Conservation (phyloP, 64 coral and sea anemone species). For the Montipora foliosa region DNA sequence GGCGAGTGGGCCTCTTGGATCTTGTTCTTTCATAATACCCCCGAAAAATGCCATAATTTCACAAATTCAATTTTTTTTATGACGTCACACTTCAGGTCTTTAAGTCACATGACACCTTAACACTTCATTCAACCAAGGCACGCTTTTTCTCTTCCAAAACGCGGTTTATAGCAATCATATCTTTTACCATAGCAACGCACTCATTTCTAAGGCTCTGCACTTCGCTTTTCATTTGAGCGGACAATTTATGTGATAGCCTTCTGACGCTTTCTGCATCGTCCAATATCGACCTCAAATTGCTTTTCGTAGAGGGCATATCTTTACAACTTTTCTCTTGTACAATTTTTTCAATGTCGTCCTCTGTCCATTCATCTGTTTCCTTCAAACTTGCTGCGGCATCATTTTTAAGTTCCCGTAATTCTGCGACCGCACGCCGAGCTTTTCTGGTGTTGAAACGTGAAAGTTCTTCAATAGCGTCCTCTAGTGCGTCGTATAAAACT, state of each 20-base stretch:
- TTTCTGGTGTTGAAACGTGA: background rate
- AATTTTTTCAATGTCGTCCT: background rate
- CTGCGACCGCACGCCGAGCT: background rate
- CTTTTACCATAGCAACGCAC: conserved; percentile 68
- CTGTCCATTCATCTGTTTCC: background rate
- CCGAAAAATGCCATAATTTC: too few species aligned
- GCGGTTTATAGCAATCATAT: conserved; percentile 53
- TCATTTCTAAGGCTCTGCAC: conserved; percentile 60
- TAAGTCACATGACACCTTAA: too few species aligned
- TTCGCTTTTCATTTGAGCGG: conserved; percentile 30
- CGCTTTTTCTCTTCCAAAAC: conserved; percentile 57
- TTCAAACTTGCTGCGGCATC: background rate
- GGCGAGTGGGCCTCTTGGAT: too few species aligned
- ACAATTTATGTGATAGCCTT: conserved; percentile 4
- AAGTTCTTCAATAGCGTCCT: conserved; percentile 18
- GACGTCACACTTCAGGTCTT: too few species aligned
- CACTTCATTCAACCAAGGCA: background rate
- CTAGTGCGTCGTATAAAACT: conserved; percentile 21
- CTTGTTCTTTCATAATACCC: too few species aligned
- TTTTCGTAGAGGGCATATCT: conserved; percentile 17
- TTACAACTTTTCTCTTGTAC: background rate
- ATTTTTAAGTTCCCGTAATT: conserved; percentile 29
- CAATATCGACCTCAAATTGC: conserved; percentile 1
- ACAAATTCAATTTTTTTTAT: too few species aligned
- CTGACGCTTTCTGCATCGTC: conserved; percentile 12